Evolutionary conservation across 1,140 invertebrate genomes (phyloP), one percentile per base, ranked within the genome.

Genomic region (Leptonema lineaticorne): DNA sequence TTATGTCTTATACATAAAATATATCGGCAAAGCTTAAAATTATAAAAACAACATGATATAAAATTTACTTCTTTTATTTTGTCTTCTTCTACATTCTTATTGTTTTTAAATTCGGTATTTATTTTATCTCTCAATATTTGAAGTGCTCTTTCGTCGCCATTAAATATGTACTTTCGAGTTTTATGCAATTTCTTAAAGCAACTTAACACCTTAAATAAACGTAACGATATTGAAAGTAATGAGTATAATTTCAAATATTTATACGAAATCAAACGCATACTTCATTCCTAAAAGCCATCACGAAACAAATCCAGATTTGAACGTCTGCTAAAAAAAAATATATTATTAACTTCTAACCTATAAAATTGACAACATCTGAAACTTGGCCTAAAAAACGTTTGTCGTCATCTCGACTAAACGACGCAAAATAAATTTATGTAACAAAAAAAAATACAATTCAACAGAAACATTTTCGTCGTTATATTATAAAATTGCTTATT

Each of bases 151-250:
- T 81, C 68, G 75, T 90, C 89, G 14, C 83, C 86, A 57, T 81
- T 73, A 79, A 90, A 90, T 6, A 86, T 84, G 56, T 76, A 82
- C 68, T 84, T 75, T 70, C 88, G 77, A 0, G 88, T 86, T 75
- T 81, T 83, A 73, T 90, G 88, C 20, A 90, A 76, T 67, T 81
- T 82, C 78, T 89, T 90, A 69, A 89, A 90, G 26, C 79, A 81
- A 57, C 77, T 76, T 53, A 90, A 75, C 4, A 88, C 86, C 86
- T 90, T 81, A 66, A 68, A 75, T 26, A 50, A 20, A 53, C 28
- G 16, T 6, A 22, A 9, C 4, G 20, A 57, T 57, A n/a, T n/a
- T n/a, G n/a, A n/a, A n/a, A n/a, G n/a, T 5, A 33, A 11, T 33
- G 30, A 33, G 30, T 5, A 33, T 11, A 33, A 11, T 33, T 6